Evolutionary conservation across 2,113 vertebrate species (phyloP).

Genomic region (Tyrannus savana): DNA sequence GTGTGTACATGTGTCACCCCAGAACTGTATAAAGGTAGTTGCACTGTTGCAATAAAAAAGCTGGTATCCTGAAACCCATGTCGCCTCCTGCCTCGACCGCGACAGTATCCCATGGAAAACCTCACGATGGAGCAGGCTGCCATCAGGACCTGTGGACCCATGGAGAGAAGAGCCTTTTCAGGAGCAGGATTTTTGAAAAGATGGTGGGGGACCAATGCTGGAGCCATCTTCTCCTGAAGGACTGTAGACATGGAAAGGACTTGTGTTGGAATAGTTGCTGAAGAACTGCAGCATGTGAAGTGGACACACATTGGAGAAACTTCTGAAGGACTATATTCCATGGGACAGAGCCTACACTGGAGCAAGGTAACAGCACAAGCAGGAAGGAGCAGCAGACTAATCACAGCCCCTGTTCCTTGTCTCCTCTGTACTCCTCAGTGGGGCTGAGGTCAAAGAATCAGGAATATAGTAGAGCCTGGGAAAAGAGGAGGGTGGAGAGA

Average conservation of each 20-base stretch:
- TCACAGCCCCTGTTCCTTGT: background rate
- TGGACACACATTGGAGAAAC: background rate
- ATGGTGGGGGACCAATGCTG: background rate
- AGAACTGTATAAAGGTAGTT: too few relatives aligned
- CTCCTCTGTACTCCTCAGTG: background rate
- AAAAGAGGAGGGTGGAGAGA: background rate
- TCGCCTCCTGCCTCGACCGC: too few relatives aligned
- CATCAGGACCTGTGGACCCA: background rate
- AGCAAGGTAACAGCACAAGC: background rate
- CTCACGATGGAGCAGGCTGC: background rate
- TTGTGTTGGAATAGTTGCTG: background rate
- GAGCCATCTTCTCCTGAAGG: background rate
- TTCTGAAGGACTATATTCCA: background rate
- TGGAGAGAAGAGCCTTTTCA: background rate
- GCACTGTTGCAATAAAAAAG: too few relatives aligned
- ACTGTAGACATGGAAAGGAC: background rate
- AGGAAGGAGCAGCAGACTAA: background rate
- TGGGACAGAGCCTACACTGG: background rate
- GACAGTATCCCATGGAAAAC: background rate
- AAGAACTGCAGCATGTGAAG: background rate
- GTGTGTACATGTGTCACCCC: too few relatives aligned
- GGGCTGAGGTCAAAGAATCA: background rate
- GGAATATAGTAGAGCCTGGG: background rate
- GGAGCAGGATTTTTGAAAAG: background rate
- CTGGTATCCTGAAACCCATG: too few relatives aligned